phyloP scores from a whole-genome alignment of 2,113 vertebrate genomes.

The Misgurnus mizolepis region DNA sequence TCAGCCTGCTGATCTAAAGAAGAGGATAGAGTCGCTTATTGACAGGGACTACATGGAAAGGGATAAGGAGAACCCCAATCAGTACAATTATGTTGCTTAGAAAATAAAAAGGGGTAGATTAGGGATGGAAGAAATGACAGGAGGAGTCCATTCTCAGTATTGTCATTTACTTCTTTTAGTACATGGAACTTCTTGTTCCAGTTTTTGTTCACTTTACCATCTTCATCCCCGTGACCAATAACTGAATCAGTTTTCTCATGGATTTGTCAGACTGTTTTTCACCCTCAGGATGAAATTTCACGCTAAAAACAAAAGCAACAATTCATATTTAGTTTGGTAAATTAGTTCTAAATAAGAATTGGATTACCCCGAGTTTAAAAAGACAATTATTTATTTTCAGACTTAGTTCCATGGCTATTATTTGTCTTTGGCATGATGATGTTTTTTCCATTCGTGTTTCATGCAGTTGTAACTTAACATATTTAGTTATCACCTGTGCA shows the following conservation, averaged over 20 bases:
- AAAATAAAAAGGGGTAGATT: slow-evolving; percentile 59
- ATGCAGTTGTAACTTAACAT: slow-evolving; percentile 61
- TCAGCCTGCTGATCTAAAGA: slow-evolving; percentile 99
- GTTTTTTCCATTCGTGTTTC: slow-evolving; percentile 60
- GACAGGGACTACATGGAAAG: slow-evolving; percentile 99
- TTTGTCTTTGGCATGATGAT: slow-evolving; percentile 61
- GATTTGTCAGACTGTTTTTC: slow-evolving; percentile 77
- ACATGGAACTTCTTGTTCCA: slow-evolving; percentile 80
- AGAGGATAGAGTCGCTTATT: slow-evolving; percentile 99
- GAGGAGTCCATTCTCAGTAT: slow-evolving; percentile 65
- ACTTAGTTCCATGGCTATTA: slow-evolving; percentile 63
- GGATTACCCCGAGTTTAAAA: slow-evolving; percentile 56
- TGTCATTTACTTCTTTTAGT: slow-evolving; percentile 78
- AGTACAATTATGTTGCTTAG: slow-evolving; percentile 99
- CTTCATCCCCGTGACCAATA: slow-evolving; percentile 83
- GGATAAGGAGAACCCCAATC: slow-evolving; percentile 98
- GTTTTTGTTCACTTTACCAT: slow-evolving; percentile 83
- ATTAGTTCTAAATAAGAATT: slow-evolving; percentile 65
- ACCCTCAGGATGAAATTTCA: slow-evolving; percentile 90
- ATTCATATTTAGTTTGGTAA: slow-evolving; percentile 79
- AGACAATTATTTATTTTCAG: slow-evolving; percentile 77
- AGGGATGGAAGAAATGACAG: slow-evolving; percentile 59
- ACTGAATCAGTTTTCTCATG: slow-evolving; percentile 84
- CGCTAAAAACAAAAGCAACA: slow-evolving; percentile 68
- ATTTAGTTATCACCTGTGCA: slow-evolving; percentile 62